These are phyloP conservation scores for Thymelicus lineola DNA, from an alignment of 2,888 invertebrate genomes.

Conservation along the genomic window DNA sequence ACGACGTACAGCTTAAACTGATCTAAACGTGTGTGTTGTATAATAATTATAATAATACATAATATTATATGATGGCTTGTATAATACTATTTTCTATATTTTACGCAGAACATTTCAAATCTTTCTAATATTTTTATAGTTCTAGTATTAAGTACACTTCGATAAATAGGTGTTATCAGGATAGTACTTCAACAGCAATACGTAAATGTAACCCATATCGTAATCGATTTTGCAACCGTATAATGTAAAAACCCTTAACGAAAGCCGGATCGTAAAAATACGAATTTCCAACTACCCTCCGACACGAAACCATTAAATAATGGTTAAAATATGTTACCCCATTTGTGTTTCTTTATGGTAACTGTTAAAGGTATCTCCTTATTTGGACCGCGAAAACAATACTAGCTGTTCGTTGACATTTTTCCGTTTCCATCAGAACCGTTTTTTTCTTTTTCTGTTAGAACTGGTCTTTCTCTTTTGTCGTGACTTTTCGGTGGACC, in stretches of 20 bases:
- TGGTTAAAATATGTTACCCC: conserved; percentile 42
- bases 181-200: not conserved
- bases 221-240: conserved; percentile 26
- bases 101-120: no score
- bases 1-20: no score
- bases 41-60: no score
- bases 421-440: conserved; percentile 8
- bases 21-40: no score
- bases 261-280: conserved; percentile 43
- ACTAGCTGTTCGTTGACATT: conserved; percentile 22
- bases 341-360: conserved; percentile 27
- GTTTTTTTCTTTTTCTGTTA: conserved; percentile 8
- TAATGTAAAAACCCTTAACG: conserved; percentile 7
- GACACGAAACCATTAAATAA: conserved; percentile 44
- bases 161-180: not conserved
- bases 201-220: not conserved
- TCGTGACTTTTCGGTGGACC: conserved; percentile 14
- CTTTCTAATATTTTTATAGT: no score
- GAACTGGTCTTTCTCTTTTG: conserved; percentile 7
- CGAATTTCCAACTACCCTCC: conserved; percentile 42
- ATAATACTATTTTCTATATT: no score
- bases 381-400: conserved; percentile 23
- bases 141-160: not conserved
- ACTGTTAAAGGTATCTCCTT: conserved; percentile 24
- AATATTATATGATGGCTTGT: no score